phyloP scores from a whole-genome alignment of 2,113 vertebrate species.

The Morone chrysops region DNA sequence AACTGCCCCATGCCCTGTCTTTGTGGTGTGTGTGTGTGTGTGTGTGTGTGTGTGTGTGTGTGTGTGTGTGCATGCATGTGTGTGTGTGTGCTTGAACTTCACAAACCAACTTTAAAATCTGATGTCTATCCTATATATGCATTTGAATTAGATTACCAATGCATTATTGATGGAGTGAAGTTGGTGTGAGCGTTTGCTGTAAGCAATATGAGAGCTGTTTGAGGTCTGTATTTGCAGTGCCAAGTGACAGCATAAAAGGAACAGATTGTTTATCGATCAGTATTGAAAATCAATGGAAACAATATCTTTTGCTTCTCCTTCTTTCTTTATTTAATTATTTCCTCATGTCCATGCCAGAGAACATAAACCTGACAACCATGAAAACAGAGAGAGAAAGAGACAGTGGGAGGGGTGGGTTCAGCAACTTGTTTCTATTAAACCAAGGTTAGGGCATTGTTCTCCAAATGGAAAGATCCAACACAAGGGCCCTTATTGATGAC shows the following conservation, averaged over 20 bases:
- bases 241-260: background rate
- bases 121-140: background rate
- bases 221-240: background rate
- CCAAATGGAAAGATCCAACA: slow-evolving; percentile 33
- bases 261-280: slow-evolving; percentile 19
- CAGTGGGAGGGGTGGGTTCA: background rate
- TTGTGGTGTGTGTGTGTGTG: slow-evolving; percentile 17
- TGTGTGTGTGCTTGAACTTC: slow-evolving; percentile 5
- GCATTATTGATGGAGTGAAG: slow-evolving; percentile 3
- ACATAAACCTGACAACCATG: slow-evolving; percentile 21
- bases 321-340: slow-evolving; percentile 18
- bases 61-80: slow-evolving; percentile 19
- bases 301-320: background rate
- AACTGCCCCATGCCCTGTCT: slow-evolving; percentile 6
- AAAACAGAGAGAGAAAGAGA: slow-evolving; percentile 5
- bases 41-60: slow-evolving; percentile 13
- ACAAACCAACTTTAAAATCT: slow-evolving; percentile 1
- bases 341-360: slow-evolving; percentile 7
- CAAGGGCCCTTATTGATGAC: slow-evolving; percentile 17
- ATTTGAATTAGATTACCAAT: slow-evolving; percentile 2
- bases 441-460: slow-evolving; percentile 45
- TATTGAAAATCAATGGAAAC: slow-evolving; percentile 31
- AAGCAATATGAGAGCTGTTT: background rate
- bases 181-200: background rate
- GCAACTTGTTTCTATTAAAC: slow-evolving; percentile 43